Evolutionary conservation across 2,797 vertebrate species (phyloP).

Genomic region (Anabacerthia variegaticeps): DNA sequence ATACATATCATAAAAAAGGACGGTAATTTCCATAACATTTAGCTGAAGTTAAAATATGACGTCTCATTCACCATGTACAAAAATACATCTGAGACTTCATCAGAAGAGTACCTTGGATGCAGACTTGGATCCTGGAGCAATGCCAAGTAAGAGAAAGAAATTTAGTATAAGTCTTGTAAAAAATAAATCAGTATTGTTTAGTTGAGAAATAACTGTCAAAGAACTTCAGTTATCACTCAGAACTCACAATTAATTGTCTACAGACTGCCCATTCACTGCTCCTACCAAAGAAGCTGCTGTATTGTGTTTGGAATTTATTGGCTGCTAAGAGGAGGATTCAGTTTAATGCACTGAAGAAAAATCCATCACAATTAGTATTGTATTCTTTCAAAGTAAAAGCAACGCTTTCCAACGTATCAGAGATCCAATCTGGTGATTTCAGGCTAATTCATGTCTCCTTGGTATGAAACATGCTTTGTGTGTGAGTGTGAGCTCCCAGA

Average conservation of each 20-base stretch:
- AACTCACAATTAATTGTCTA: background rate
- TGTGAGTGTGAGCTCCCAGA: background rate
- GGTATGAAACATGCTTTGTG: background rate
- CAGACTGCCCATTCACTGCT: background rate
- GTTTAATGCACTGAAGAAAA: background rate
- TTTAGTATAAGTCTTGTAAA: background rate
- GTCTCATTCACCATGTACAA: background rate
- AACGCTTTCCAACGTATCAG: background rate
- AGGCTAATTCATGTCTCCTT: background rate
- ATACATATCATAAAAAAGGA: background rate
- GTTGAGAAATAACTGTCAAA: background rate
- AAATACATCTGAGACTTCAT: background rate
- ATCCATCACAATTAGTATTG: background rate
- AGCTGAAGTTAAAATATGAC: background rate
- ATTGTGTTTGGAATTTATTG: background rate
- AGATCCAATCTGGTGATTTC: background rate
- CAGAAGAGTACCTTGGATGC: background rate
- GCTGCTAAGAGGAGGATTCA: background rate
- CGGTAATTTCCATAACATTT: background rate
- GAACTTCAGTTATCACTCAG: background rate
- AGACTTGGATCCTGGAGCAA: background rate
- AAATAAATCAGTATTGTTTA: background rate
- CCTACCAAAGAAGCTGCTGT: background rate
- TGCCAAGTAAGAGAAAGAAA: background rate
- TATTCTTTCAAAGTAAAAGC: background rate